phyloP scores from a whole-genome alignment of 2,113 vertebrate species.

The Recurvirostra avosetta region DNA sequence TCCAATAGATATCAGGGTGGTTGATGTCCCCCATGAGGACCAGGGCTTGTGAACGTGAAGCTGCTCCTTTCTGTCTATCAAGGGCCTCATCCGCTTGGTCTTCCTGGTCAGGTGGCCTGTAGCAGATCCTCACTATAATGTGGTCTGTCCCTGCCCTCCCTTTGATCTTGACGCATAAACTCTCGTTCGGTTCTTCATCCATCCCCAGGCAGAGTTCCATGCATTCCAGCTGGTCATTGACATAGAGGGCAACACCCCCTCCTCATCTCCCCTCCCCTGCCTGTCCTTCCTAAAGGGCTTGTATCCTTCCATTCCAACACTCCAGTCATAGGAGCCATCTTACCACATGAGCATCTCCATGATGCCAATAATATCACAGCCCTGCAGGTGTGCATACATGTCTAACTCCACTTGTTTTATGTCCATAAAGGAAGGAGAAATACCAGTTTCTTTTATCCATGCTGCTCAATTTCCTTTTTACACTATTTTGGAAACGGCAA shows the following conservation, averaged over 20 bases:
- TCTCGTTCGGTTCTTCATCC: not conserved
- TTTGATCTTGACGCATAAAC: not conserved
- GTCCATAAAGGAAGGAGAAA: not conserved
- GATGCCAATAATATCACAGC: not conserved
- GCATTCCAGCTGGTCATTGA: not conserved
- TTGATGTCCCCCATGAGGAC: not conserved
- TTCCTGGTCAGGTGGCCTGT: not conserved
- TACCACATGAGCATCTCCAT: not conserved
- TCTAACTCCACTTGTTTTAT: not conserved
- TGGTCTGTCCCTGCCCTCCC: not conserved
- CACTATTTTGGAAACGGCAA: conserved; percentile 35
- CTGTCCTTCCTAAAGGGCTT: not conserved
- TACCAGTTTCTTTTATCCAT: conserved; percentile 9
- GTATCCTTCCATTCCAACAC: not conserved
- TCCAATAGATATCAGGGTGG: not conserved
- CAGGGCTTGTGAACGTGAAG: not conserved
- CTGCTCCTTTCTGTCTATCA: not conserved
- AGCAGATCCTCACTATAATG: not conserved
- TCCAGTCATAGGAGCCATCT: not conserved
- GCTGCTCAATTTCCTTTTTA: conserved; percentile 29
- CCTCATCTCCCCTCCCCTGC: not conserved
- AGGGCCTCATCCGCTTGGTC: not conserved
- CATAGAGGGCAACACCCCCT: not conserved
- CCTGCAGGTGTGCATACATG: not conserved
- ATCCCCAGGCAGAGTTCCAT: not conserved